Percentiles rank a stretch among this genome's conserved stretches.
Evolutionary conservation across 2,113 vertebrate genomes (phyloP).

Genomic region (Vidua macroura): DNA sequence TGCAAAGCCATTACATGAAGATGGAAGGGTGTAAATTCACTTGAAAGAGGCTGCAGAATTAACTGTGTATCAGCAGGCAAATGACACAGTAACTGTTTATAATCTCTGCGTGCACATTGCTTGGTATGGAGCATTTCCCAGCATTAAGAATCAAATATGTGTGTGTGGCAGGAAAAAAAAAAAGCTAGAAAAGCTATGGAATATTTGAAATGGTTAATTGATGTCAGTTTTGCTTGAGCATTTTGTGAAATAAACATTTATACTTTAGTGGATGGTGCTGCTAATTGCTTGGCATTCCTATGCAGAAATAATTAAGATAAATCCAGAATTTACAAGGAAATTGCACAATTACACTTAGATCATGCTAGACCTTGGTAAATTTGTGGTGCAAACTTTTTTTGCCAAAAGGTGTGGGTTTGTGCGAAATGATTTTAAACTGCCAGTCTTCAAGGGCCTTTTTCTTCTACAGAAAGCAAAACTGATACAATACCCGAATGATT

Average conservation of each 20-base stretch:
- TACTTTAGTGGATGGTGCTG: neutral
- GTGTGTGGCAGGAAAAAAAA: no score
- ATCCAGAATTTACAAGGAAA: neutral
- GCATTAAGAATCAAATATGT: neutral
- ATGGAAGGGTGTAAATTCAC: conserved; percentile 5
- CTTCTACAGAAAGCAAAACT: neutral
- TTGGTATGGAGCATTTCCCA: neutral
- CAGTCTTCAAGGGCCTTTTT: neutral
- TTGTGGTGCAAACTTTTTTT: neutral
- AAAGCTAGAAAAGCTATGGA: neutral
- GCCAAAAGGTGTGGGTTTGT: neutral
- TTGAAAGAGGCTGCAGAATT: neutral
- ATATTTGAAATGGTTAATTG: neutral
- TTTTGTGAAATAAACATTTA: neutral
- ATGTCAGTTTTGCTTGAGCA: neutral
- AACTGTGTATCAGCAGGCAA: neutral
- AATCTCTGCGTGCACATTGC: accelerated
- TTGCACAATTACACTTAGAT: neutral
- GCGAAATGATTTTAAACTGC: neutral
- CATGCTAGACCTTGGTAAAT: neutral
- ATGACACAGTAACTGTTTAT: neutral
- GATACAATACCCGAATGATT: neutral
- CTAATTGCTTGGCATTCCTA: neutral
- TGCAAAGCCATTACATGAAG: neutral
- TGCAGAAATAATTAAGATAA: neutral